Evolutionary conservation across 2,797 vertebrate species (phyloP).

Genomic region (Megaceryle alcyon): DNA sequence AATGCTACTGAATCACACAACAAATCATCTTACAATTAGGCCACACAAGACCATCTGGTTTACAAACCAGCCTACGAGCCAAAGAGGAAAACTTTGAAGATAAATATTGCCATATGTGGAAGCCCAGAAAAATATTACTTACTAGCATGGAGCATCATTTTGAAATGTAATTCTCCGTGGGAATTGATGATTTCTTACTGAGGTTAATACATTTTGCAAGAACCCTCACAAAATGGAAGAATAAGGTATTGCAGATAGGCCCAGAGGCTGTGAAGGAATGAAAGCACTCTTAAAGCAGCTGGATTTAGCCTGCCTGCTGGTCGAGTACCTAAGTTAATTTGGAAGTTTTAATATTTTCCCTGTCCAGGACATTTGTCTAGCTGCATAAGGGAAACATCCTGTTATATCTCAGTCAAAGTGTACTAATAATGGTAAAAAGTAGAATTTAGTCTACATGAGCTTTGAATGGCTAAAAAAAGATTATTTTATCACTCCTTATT

Average conservation of each 20-base stretch:
- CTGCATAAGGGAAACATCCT: not conserved
- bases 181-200: constrained; percentile 69
- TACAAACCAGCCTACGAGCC: constrained; percentile 75
- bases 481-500: not conserved
- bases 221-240: constrained; percentile 48
- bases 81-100: constrained; percentile 83
- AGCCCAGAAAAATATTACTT: constrained; percentile 79
- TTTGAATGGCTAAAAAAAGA: not conserved
- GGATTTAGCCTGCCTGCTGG: not conserved
- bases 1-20: constrained; percentile 87
- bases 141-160: constrained; percentile 75
- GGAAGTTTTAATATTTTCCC: not conserved
- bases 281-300: not conserved
- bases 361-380: not conserved
- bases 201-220: constrained; percentile 50
- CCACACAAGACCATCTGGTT: constrained; percentile 84
- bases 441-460: not conserved
- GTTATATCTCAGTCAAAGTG: not conserved
- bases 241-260: constrained; percentile 34
- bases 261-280: not conserved
- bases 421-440: not conserved
- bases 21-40: constrained; percentile 82
- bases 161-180: constrained; percentile 73
- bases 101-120: constrained; percentile 87
- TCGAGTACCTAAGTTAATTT: not conserved